These are phyloP conservation scores for Stegana nigrithorax DNA, from an alignment of 2,888 invertebrate species.

Conservation along the genomic window DNA sequence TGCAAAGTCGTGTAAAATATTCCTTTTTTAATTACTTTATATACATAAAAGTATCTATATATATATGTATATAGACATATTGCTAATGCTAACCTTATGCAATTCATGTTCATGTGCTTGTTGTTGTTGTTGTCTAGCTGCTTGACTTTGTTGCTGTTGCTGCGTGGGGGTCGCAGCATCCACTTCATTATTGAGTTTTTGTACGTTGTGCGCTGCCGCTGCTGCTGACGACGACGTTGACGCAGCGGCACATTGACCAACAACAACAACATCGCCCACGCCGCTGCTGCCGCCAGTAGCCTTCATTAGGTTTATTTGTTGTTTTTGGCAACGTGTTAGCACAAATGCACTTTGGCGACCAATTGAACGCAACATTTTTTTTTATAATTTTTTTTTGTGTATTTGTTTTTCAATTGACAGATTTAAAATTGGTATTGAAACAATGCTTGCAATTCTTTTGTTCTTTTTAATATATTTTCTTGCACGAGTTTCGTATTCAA, in stretches of 20 bases:
- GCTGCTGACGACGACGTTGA: neutral
- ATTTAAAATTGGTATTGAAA: slow-evolving; percentile 14
- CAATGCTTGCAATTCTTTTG: no score
- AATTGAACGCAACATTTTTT: slow-evolving; percentile 66
- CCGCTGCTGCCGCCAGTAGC: slow-evolving; percentile 33
- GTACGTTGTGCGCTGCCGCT: slow-evolving; percentile 2
- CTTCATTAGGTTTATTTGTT: slow-evolving; percentile 37
- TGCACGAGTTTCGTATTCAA: slow-evolving; percentile 41
- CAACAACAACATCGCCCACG: slow-evolving; percentile 7
- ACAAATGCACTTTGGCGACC: slow-evolving; percentile 55
- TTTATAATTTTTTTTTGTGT: slow-evolving; percentile 30
- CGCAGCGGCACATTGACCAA: neutral
- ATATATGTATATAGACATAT: neutral
- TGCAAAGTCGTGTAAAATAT: no score
- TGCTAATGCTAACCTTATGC: slow-evolving; percentile 63
- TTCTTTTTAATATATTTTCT: slow-evolving; percentile 25
- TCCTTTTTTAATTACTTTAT: no score
- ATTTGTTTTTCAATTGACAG: slow-evolving; percentile 8
- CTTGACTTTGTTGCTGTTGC: slow-evolving; percentile 40
- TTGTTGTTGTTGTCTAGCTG: slow-evolving; percentile 33
- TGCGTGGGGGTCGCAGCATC: slow-evolving; percentile 48
- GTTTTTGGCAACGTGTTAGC: slow-evolving; percentile 42
- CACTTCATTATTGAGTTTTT: slow-evolving; percentile 53
- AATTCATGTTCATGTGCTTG: slow-evolving; percentile 55
- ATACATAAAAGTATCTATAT: neutral